phyloP scores from a whole-genome alignment of 2,113 vertebrate species.

The Daboia siamensis region DNA sequence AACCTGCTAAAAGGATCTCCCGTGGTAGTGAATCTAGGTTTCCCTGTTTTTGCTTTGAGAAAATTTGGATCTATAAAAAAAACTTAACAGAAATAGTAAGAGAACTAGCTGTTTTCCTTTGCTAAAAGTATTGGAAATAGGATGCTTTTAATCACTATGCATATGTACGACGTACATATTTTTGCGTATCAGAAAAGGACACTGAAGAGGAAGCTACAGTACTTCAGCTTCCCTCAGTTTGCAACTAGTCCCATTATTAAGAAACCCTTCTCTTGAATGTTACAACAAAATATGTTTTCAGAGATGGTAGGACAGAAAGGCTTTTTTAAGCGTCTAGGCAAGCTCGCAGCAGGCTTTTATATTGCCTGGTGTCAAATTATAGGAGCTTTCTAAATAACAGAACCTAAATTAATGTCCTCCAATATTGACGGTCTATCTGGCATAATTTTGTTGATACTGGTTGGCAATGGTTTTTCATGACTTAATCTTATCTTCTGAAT shows the following conservation, averaged over 20 bases:
- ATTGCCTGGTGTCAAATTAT: not conserved
- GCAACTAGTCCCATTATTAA: not conserved
- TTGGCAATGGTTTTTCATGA: not conserved
- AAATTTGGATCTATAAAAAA: not conserved
- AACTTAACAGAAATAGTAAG: not conserved
- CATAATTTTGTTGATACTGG: not conserved
- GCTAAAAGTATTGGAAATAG: not conserved
- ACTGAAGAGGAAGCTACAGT: not conserved
- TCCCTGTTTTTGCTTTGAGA: not conserved
- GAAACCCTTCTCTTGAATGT: not conserved
- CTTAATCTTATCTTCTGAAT: not conserved
- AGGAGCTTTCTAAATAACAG: not conserved
- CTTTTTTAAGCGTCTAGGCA: not conserved
- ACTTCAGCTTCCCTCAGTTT: not conserved
- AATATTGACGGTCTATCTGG: not conserved
- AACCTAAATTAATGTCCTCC: not conserved
- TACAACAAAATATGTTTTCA: not conserved
- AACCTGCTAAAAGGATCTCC: not conserved
- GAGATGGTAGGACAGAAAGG: not conserved
- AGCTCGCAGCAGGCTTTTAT: not conserved
- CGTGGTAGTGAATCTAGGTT: not conserved
- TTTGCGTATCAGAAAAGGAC: not conserved
- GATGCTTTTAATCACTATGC: not conserved
- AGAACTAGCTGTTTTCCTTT: not conserved
- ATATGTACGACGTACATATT: not conserved